Conservation (phyloP, 2,797 vertebrate genomes). For the Scolopax bukidnonensis region DNA sequence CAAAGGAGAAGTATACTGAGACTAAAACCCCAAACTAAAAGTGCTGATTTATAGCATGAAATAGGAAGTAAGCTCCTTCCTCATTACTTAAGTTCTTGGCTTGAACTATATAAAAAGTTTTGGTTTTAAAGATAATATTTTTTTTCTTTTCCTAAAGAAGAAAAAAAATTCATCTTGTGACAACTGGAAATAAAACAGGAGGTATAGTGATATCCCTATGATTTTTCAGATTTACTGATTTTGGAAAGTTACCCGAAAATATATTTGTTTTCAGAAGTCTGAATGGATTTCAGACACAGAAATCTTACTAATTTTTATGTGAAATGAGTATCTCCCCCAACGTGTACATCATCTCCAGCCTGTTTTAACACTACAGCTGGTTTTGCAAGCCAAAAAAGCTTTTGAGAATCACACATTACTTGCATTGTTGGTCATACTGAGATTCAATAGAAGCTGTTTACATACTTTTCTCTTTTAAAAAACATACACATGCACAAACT, state of each 20-base stretch:
- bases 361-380: background rate
- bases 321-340: background rate
- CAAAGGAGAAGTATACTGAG: background rate
- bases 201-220: background rate
- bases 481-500: background rate
- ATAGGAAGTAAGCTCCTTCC: background rate
- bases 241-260: background rate
- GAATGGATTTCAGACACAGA: background rate
- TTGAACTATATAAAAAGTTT: background rate
- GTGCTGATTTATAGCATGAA: background rate
- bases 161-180: background rate
- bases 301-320: background rate
- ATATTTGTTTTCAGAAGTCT: background rate
- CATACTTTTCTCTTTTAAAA: background rate
- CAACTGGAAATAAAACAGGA: background rate
- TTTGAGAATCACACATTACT: background rate
- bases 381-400: background rate
- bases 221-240: background rate
- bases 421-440: background rate
- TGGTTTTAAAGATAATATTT: background rate
- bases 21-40: background rate
- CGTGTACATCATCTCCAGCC: rapidly evolving
- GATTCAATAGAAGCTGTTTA: background rate
- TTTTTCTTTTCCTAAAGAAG: background rate
- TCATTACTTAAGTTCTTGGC: background rate